These are phyloP conservation scores for Archocentrus centrarchus DNA, from an alignment of 2,113 vertebrate species.

Conservation along the genomic window DNA sequence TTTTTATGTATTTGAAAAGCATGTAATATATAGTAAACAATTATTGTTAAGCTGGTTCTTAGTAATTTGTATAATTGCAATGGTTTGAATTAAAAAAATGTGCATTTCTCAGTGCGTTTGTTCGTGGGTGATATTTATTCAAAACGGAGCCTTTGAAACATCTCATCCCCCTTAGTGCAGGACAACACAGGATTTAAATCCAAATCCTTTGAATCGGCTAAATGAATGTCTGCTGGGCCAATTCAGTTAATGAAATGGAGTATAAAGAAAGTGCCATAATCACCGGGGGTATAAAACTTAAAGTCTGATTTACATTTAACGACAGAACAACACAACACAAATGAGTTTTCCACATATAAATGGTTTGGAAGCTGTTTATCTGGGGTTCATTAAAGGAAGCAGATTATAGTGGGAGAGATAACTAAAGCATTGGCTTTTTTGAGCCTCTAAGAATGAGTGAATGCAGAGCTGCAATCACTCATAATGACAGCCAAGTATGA, in stretches of 20 bases:
- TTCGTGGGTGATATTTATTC: conserved; percentile 6
- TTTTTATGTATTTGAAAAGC: conserved; percentile 87
- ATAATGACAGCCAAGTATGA: conserved; percentile 25
- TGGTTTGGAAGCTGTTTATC: conserved; percentile 2
- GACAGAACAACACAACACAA: conserved; percentile 2
- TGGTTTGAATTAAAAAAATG: conserved; percentile 77
- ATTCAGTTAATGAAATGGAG: conserved; percentile 47
- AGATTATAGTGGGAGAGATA: conserved; percentile 23
- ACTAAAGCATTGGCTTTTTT: not conserved
- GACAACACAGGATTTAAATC: conserved; percentile 36
- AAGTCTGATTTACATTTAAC: conserved; percentile 24
- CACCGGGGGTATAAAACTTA: not conserved
- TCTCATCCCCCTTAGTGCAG: conserved; percentile 13
- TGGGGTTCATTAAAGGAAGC: conserved; percentile 23
- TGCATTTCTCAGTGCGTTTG: conserved; percentile 26
- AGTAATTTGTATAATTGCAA: conserved; percentile 92
- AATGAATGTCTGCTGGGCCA: conserved; percentile 11
- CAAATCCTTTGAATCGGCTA: conserved; percentile 53
- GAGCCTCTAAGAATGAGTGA: not conserved
- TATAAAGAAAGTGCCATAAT: conserved; percentile 21
- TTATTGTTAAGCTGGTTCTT: conserved; percentile 97
- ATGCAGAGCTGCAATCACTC: conserved; percentile 23
- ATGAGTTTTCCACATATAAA: conserved; percentile 14
- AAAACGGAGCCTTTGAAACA: not conserved
- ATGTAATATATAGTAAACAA: conserved; percentile 94